Conservation (phyloP, 2,113 vertebrate genomes). For the Platysteira castanea region DNA sequence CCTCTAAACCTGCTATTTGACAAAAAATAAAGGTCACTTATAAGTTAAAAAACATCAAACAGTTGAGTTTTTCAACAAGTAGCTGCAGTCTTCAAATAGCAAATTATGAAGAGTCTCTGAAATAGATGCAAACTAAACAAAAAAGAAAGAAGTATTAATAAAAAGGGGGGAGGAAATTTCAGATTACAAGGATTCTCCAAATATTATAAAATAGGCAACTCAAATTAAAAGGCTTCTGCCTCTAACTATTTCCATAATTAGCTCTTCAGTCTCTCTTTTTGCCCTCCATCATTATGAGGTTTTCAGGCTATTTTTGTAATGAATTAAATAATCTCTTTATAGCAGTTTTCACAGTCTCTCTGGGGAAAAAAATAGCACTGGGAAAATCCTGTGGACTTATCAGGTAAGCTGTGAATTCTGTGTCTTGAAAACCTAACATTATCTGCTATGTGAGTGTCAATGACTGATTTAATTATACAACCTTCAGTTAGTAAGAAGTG, state of each 20-base stretch:
- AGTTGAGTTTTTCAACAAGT: not conserved
- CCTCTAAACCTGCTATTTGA: not conserved
- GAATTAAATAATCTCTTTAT: not conserved
- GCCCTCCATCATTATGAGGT: not conserved
- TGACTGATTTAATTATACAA: fast-evolving
- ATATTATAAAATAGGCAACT: not conserved
- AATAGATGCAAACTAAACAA: not conserved
- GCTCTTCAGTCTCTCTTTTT: not conserved
- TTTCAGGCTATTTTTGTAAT: not conserved
- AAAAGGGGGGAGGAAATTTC: not conserved
- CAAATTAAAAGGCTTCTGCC: not conserved
- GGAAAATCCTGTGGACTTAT: not conserved
- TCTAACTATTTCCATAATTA: not conserved
- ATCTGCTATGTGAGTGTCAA: not conserved
- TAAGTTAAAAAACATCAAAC: not conserved
- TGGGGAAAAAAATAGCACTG: not conserved
- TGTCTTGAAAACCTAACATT: not conserved
- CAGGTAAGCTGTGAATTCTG: not conserved
- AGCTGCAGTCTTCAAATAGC: not conserved
- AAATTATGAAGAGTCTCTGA: not conserved
- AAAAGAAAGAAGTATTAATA: not conserved
- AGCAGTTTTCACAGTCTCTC: not conserved
- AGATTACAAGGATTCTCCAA: not conserved
- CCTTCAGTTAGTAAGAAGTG: not conserved
- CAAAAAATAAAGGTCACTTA: not conserved